These are phyloP conservation scores for Scalopus aquaticus DNA, from an alignment of 2,113 vertebrate genomes.

Conservation along the genomic window DNA sequence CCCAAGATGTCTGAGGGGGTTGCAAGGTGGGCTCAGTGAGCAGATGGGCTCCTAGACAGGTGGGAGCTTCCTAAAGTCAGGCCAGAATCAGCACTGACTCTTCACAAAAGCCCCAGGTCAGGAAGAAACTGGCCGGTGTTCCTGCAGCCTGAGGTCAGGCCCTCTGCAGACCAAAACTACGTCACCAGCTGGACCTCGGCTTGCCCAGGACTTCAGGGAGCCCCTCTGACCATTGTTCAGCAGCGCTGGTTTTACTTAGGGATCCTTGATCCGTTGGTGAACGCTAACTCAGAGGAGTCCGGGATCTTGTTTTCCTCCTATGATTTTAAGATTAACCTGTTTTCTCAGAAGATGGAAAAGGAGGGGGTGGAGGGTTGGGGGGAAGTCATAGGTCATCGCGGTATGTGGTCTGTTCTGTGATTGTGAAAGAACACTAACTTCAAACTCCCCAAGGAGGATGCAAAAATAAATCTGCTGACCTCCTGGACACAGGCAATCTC, in stretches of 20 bases:
- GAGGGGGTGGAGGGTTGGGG: not conserved
- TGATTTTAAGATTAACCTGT: conserved; percentile 19
- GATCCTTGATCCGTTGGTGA: not conserved
- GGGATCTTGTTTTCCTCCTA: not conserved
- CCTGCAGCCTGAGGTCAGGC: too few species aligned
- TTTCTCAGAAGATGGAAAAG: conserved; percentile 37
- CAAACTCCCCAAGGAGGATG: conserved; percentile 12
- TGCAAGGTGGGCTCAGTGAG: not conserved
- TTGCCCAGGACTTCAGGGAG: not conserved
- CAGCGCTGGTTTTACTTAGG: too few species aligned
- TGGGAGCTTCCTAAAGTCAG: not conserved
- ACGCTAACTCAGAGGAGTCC: not conserved
- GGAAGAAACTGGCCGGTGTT: not conserved
- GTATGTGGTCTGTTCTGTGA: not conserved
- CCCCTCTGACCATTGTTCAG: not conserved
- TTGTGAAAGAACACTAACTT: conserved; percentile 35
- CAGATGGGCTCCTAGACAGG: not conserved
- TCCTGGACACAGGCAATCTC: conserved; percentile 25
- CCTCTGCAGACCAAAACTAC: not conserved
- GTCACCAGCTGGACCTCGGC: not conserved
- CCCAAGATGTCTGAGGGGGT: not conserved
- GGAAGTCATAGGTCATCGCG: not conserved
- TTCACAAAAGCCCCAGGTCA: not conserved
- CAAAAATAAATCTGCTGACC: conserved; percentile 76
- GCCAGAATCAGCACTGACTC: not conserved